phyloP scores from a whole-genome alignment of 2,113 vertebrate genomes.

The Erinaceus europaeus region DNA sequence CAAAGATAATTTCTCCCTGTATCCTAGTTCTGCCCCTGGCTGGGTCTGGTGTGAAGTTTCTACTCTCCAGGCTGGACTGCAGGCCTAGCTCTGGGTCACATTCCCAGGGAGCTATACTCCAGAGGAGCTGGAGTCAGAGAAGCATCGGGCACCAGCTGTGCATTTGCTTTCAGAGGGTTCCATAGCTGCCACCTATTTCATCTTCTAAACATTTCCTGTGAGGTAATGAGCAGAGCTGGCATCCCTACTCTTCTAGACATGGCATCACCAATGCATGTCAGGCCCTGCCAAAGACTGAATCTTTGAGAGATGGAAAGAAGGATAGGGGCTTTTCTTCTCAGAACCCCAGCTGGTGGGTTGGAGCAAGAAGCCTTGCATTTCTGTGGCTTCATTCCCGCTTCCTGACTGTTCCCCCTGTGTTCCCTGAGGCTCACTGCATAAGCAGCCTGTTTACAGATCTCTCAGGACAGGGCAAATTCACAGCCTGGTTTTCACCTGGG shows the following conservation, averaged over 20 bases:
- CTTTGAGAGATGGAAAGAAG: not conserved
- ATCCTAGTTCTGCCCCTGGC: not conserved
- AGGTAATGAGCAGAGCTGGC: not conserved
- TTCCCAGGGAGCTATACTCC: not conserved
- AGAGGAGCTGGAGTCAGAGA: not conserved
- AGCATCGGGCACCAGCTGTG: not conserved
- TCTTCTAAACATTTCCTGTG: not conserved
- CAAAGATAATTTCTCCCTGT: not conserved
- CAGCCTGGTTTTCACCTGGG: not conserved
- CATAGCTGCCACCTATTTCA: not conserved
- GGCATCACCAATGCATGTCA: not conserved
- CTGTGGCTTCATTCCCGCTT: not conserved
- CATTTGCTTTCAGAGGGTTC: not conserved
- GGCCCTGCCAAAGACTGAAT: not conserved
- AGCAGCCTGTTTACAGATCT: not conserved
- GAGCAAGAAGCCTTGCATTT: not conserved
- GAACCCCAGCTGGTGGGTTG: not conserved
- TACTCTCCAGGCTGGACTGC: rapidly evolving
- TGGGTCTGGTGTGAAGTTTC: not conserved
- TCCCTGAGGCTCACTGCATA: not conserved
- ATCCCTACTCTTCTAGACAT: not conserved
- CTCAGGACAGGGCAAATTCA: not conserved
- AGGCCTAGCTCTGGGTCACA: not conserved
- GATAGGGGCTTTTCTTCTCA: not conserved
- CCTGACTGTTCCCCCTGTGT: not conserved